A percentile compares a stretch with the other conserved stretches of the same genome.
Conservation (phyloP, 2,797 vertebrate genomes). For the Hoplostethus mediterraneus region DNA sequence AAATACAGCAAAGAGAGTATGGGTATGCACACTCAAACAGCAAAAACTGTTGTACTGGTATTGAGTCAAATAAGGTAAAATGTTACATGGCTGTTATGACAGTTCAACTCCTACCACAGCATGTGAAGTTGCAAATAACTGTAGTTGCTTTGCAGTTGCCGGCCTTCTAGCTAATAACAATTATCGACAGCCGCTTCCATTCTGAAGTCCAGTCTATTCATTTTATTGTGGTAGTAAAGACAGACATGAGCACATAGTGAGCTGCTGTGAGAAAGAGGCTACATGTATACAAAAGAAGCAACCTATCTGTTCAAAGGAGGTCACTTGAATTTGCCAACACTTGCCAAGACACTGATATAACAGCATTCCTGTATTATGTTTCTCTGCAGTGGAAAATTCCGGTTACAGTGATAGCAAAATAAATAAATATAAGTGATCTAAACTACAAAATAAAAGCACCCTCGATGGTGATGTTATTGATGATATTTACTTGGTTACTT, state of each 20-base stretch:
- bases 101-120: neutral
- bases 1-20: neutral
- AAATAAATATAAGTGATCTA: conserved; percentile 6
- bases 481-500: neutral
- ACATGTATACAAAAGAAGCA: neutral
- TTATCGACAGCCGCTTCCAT: conserved; percentile 9
- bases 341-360: conserved; percentile 1
- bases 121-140: neutral
- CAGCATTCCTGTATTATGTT: conserved; percentile 32
- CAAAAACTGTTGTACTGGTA: neutral
- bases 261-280: neutral
- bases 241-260: neutral
- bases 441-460: conserved; percentile 32
- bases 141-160: neutral
- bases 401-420: conserved; percentile 20
- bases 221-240: neutral
- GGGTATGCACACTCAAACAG: too few species aligned
- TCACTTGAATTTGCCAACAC: neutral
- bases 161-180: neutral
- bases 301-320: neutral
- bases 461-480: too few species aligned
- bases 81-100: neutral
- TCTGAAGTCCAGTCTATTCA: neutral
- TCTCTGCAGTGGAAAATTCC: conserved; percentile 9
- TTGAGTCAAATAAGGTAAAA: conserved; percentile 10